Evolutionary conservation across 1,140 invertebrate genomes (phyloP).

Genomic region (Lasioglossum albipes): DNA sequence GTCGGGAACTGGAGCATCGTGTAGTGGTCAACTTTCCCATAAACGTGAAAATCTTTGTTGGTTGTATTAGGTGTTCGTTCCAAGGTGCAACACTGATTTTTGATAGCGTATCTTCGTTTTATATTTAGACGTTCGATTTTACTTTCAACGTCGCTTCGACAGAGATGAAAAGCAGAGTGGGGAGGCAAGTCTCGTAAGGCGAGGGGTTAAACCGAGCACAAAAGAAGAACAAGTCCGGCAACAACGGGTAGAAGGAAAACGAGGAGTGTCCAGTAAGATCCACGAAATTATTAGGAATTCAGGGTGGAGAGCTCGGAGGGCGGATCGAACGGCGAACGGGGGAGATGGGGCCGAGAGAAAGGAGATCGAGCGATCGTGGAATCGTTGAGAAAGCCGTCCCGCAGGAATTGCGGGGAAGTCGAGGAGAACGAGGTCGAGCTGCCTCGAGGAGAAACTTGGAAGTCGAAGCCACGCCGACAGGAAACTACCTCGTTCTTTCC

Average conservation of each 20-base stretch:
- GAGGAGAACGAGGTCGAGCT: slow-evolving; percentile 10
- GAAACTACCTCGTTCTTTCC: slow-evolving; percentile 1
- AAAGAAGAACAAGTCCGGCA: background rate
- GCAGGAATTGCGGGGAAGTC: background rate
- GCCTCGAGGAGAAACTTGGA: background rate
- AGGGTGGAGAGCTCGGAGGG: background rate
- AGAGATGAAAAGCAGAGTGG: too few relatives aligned
- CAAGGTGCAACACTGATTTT: too few relatives aligned
- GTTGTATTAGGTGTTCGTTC: too few relatives aligned
- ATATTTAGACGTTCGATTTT: too few relatives aligned
- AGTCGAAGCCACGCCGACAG: background rate
- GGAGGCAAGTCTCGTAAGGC: too few relatives aligned
- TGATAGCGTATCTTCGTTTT: too few relatives aligned
- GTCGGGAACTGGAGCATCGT: background rate
- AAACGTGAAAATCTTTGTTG: too few relatives aligned
- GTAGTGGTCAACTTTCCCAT: too few relatives aligned
- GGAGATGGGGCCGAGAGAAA: background rate
- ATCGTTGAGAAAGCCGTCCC: slow-evolving; percentile 22
- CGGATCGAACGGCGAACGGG: background rate
- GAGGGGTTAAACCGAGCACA: too few relatives aligned
- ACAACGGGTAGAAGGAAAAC: background rate
- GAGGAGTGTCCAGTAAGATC: background rate
- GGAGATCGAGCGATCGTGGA: slow-evolving; percentile 5
- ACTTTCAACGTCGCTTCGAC: too few relatives aligned
- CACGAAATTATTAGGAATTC: background rate